Conservation (phyloP, 2,888 invertebrate genomes). For the Furcula furcula region DNA sequence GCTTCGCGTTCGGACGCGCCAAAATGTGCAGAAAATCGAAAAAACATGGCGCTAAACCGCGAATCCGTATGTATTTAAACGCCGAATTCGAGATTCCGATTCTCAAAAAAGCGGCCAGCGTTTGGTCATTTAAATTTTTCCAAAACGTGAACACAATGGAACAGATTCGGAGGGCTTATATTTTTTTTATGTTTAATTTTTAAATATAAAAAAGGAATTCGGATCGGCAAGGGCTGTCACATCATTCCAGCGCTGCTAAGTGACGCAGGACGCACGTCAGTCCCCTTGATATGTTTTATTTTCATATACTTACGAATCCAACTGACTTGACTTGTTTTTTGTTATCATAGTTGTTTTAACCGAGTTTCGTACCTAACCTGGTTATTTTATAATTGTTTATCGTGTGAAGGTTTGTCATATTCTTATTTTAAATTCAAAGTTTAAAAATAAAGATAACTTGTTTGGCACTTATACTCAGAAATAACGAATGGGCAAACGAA, state of each 20-base stretch:
- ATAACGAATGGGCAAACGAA: conserved; percentile 11
- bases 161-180: conserved; percentile 65
- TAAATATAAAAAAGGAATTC: conserved; percentile 74
- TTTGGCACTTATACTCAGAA: conserved; percentile 4
- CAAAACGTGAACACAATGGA: conserved; percentile 81
- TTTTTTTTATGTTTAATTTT: conserved; percentile 71
- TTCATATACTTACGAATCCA: conserved; percentile 75
- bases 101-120: conserved; percentile 70
- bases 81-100: conserved; percentile 73
- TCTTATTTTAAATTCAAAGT: conserved; percentile 26
- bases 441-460: conserved; percentile 14
- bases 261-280: conserved; percentile 82
- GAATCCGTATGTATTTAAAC: conserved; percentile 80
- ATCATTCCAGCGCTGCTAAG: conserved; percentile 81
- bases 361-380: conserved; percentile 60
- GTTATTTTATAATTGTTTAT: conserved; percentile 57
- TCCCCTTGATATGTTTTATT: conserved; percentile 75
- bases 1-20: conserved; percentile 60
- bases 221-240: conserved; percentile 79
- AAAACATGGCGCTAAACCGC: conserved; percentile 82
- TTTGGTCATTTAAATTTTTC: conserved; percentile 78
- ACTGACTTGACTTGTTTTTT: conserved; percentile 72
- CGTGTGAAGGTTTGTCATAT: conserved; percentile 29
- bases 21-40: conserved; percentile 79
- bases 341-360: conserved; percentile 71